A percentile compares a stretch with the other conserved stretches of the same genome.
These are phyloP conservation scores for Amblyjoppa proteus DNA, from an alignment of 2,888 invertebrate species.

Conservation along the genomic window DNA sequence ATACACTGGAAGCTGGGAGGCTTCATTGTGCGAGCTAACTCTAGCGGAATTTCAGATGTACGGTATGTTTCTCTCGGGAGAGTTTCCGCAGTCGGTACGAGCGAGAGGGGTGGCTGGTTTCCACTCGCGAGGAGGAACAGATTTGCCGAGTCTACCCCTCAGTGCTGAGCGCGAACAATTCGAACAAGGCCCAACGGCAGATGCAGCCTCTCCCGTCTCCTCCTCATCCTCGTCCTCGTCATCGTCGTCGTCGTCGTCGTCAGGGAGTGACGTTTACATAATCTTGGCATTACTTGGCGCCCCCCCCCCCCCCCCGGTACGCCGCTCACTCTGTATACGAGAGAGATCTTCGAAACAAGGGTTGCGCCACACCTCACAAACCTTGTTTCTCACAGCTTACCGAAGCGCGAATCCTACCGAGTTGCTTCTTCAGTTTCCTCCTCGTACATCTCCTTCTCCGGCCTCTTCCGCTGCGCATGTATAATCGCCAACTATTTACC, in stretches of 20 bases:
- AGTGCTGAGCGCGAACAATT: conserved; percentile 71
- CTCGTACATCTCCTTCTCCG: not conserved
- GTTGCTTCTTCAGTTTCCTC: not conserved
- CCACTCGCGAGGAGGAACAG: conserved; percentile 57
- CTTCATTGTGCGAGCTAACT: conserved; percentile 49
- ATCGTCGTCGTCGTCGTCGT: conserved; percentile 58
- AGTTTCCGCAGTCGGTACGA: conserved; percentile 29
- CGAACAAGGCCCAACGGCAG: conserved; percentile 76
- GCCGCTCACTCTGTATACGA: conserved; percentile 33
- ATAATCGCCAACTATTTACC: conserved; percentile 9
- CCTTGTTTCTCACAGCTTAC: conserved; percentile 21
- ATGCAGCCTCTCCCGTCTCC: conserved; percentile 61
- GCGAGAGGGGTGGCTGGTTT: conserved; percentile 40
- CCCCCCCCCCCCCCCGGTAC: not conserved
- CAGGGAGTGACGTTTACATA: conserved; percentile 81
- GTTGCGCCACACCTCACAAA: conserved; percentile 21
- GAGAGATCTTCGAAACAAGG: conserved; percentile 37
- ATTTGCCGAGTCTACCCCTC: conserved; percentile 49
- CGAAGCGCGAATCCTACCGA: conserved; percentile 16
- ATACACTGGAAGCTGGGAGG: not conserved
- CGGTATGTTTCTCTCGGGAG: conserved; percentile 29
- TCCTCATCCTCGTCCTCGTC: conserved; percentile 6
- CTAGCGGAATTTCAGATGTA: conserved; percentile 52
- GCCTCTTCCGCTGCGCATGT: not conserved
- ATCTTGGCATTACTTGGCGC: conserved; percentile 80